These are phyloP conservation scores for Plusia festucae DNA, from an alignment of 2,888 invertebrate species.

Conservation along the genomic window DNA sequence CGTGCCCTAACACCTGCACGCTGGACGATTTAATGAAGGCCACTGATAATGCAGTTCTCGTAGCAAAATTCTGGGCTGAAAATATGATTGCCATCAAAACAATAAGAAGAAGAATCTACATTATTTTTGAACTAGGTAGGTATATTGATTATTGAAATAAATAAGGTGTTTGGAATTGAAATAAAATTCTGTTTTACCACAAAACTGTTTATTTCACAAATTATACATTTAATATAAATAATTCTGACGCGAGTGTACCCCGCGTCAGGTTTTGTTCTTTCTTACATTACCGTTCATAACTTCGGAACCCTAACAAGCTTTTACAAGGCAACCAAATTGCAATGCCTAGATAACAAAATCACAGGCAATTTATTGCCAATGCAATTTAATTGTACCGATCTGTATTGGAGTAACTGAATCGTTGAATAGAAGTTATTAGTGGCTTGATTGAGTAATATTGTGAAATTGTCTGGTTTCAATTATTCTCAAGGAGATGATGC, in stretches of 20 bases:
- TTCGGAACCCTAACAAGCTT: slow-evolving; percentile 49
- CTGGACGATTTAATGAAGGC: no score
- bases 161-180: slow-evolving; percentile 1
- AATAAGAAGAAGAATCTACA: no score
- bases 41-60: no score
- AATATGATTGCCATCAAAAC: no score
- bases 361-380: slow-evolving; percentile 35
- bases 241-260: slow-evolving; percentile 28
- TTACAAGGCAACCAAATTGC: slow-evolving; percentile 52
- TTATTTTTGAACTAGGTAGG: no score
- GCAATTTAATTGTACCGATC: slow-evolving; percentile 27
- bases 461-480: neutral
- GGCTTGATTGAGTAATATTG: neutral
- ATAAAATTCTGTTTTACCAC: slow-evolving; percentile 42
- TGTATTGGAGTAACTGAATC: slow-evolving; percentile 17
- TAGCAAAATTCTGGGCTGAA: no score
- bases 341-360: slow-evolving; percentile 47
- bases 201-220: slow-evolving; percentile 56
- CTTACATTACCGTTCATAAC: slow-evolving; percentile 33
- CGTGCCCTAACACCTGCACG: no score
- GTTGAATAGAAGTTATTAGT: neutral
- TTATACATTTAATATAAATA: slow-evolving; percentile 43
- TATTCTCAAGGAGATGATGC: neutral
- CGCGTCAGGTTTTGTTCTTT: slow-evolving; percentile 41
- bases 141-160: no score